Conservation (phyloP, 30 jellyfish, hydroid and myxozoan species). For the Mastigias papua region DNA sequence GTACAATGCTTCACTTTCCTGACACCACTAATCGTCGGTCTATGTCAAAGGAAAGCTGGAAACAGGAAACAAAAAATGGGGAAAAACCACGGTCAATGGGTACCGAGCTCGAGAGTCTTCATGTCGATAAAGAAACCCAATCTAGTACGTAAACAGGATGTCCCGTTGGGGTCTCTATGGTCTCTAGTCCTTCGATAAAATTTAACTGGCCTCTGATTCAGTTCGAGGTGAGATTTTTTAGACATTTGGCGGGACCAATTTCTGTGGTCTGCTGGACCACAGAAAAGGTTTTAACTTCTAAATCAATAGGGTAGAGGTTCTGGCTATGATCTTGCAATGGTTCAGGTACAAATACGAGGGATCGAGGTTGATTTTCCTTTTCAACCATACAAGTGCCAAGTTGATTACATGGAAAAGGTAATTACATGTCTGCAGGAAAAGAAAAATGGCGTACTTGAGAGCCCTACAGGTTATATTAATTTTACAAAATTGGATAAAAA, state of each 20-base stretch:
- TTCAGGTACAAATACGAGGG: conserved; percentile 77
- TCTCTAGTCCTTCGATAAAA: background rate
- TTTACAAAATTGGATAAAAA: too few relatives aligned
- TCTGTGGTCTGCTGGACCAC: too few relatives aligned
- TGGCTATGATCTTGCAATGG: conserved; percentile 15
- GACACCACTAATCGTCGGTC: too few relatives aligned
- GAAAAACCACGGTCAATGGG: too few relatives aligned
- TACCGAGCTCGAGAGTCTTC: too few relatives aligned
- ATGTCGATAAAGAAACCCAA: too few relatives aligned
- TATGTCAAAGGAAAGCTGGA: too few relatives aligned
- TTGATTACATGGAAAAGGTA: conserved; percentile 86
- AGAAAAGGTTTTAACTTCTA: background rate
- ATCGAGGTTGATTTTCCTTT: conserved; percentile 89
- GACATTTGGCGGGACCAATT: background rate
- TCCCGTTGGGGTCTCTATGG: background rate
- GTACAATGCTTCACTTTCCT: too few relatives aligned
- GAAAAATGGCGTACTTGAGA: conserved; percentile 74
- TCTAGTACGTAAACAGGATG: background rate
- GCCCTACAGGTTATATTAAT: conserved; percentile 78
- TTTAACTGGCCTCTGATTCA: background rate
- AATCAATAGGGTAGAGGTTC: background rate
- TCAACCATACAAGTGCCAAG: conserved; percentile 90
- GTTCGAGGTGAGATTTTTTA: background rate
- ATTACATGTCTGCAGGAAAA: conserved; percentile 76
- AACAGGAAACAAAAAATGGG: too few relatives aligned